Evolutionary conservation across 2,797 vertebrate genomes (phyloP).

Genomic region (Cirrhinus molitorella): DNA sequence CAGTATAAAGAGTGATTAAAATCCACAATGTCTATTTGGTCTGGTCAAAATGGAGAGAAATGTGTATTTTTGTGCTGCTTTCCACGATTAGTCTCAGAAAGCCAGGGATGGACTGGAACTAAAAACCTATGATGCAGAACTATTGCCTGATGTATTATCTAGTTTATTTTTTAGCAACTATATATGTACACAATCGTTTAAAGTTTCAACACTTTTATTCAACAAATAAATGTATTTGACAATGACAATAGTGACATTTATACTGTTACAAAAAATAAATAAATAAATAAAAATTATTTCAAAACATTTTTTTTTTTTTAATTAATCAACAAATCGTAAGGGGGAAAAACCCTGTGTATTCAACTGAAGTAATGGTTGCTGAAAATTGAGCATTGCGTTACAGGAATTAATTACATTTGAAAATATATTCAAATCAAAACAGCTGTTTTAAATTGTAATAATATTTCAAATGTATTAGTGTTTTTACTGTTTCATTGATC

Average conservation of each 20-base stretch:
- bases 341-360: no score
- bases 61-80: not conserved
- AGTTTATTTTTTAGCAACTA: not conserved
- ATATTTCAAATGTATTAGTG: not conserved
- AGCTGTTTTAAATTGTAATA: no score
- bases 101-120: not conserved
- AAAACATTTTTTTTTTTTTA: no score
- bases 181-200: not conserved
- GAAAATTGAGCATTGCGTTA: no score
- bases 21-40: not conserved
- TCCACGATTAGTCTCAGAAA: not conserved
- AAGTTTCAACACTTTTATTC: not conserved
- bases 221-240: not conserved
- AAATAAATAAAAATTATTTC: no score
- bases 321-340: no score
- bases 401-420: no score
- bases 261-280: not conserved
- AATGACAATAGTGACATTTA: not conserved
- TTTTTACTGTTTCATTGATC: not conserved
- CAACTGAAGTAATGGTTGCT: no score
- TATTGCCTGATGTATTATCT: not conserved
- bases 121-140: not conserved
- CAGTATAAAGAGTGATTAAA: not conserved
- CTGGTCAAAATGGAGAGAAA: not conserved
- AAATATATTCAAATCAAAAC: no score